Evolutionary conservation across 2,797 vertebrate genomes (phyloP), one percentile per base, ranked within the genome.

Genomic region (Semotilus atromaculatus): DNA sequence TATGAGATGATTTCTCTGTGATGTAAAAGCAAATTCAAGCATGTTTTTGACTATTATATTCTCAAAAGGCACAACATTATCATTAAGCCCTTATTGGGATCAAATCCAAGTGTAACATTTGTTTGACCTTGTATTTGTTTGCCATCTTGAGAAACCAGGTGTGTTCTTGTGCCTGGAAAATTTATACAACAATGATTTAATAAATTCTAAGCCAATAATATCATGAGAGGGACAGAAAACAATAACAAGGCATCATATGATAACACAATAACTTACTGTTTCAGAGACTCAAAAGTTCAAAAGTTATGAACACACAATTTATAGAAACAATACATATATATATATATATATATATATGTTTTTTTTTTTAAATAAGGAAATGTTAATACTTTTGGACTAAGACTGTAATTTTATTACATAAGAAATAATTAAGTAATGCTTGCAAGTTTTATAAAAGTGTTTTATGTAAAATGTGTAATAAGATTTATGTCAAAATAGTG

Each of bases 131-230:
- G 58, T 51, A 51, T n/a, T 83, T 58, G n/a, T 62, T 55, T 34
- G 21, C 29, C 19, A 75, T 45, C 58, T 78, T 40, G 55, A 83
- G 55, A 55, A 45, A 51, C n/a, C 72, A 73, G 76, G n/a, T 66
- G 21, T 58, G 40, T 66, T 55, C 14, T 67, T 86, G 66, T 72
- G n/a, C 26, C 13, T 4, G 1, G 72, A n/a, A 16, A 82, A 83
- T 64, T 68, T 55, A 60, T 34, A 60, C 60, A 76, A 72, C 23
- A 81, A 51, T n/a, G 18, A 10, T 81, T 23, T 71, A 78, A 38
- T 86, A 53, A 80, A 80, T 60, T 60, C 34, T 80, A 53, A 80
- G 71, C 38, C 70, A 23, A 38, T 64, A 68, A 74, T 80, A 71
- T 71, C 45, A 64, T 14, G n/a, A 19, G 16, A 83, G 34, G 48